Evolutionary conservation across 2,888 invertebrate species (phyloP).

Genomic region (Agrotis exclamationis): DNA sequence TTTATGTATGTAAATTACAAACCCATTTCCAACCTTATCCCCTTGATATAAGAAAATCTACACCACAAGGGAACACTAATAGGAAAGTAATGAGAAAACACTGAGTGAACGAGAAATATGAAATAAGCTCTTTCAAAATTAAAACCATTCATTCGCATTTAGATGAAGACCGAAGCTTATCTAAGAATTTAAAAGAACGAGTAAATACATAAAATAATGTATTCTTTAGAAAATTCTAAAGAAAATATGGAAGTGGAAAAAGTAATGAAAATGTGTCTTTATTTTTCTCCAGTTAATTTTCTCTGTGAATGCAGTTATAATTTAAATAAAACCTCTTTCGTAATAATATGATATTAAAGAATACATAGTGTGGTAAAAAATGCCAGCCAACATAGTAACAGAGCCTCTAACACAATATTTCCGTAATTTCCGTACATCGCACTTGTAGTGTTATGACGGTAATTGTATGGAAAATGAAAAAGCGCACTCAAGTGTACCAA

Average conservation of each 20-base stretch:
- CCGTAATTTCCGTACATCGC: too few species aligned
- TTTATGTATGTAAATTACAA: too few species aligned
- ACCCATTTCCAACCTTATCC: not conserved
- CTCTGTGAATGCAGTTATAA: not conserved
- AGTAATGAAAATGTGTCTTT: not conserved
- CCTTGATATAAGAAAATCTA: conserved; percentile 10
- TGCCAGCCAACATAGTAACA: not conserved
- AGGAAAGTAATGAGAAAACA: conserved; percentile 37
- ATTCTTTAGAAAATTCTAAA: conserved; percentile 7
- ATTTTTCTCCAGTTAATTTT: not conserved
- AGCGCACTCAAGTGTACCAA: too few species aligned
- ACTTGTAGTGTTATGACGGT: too few species aligned
- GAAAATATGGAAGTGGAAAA: not conserved
- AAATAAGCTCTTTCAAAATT: conserved; percentile 39
- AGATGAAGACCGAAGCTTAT: conserved; percentile 33
- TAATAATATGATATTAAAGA: not conserved
- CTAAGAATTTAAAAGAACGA: conserved; percentile 18
- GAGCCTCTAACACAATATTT: too few species aligned
- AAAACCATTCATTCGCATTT: conserved; percentile 46
- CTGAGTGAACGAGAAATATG: not conserved
- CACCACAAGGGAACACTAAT: conserved; percentile 26
- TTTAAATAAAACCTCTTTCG: not conserved
- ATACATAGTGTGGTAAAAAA: not conserved
- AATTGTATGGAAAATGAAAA: too few species aligned
- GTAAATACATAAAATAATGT: conserved; percentile 1